phyloP scores from a whole-genome alignment of 2,888 invertebrate species.

The Ophioninae sp. region DNA sequence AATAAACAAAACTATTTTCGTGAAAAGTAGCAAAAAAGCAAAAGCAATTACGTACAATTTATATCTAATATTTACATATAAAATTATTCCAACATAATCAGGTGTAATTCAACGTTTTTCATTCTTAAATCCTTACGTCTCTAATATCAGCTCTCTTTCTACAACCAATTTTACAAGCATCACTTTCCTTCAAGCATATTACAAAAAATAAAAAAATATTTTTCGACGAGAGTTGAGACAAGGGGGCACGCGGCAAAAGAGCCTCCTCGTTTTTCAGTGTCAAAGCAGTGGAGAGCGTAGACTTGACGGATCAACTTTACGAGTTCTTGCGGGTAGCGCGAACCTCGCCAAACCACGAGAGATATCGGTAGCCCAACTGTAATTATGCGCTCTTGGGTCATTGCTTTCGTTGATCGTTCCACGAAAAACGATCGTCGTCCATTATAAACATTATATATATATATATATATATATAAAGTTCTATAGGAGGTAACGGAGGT shows the following conservation, averaged over 20 bases:
- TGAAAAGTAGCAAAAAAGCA: no score
- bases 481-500: slow-evolving; percentile 23
- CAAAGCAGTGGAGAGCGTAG: not conserved
- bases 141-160: no score
- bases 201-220: no score
- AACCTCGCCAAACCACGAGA: slow-evolving; percentile 37
- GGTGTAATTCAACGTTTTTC: no score
- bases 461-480: slow-evolving; percentile 12
- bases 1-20: no score
- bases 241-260: not conserved
- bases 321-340: slow-evolving; percentile 41
- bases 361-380: slow-evolving; percentile 58
- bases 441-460: slow-evolving; percentile 4
- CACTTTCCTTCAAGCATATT: no score
- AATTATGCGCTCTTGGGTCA: slow-evolving; percentile 59
- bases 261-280: not conserved
- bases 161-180: no score
- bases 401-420: slow-evolving; percentile 72
- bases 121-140: no score
- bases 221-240: not conserved
- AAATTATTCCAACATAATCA: no score
- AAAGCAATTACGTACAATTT: no score
- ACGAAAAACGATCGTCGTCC: slow-evolving; percentile 70
- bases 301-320: slow-evolving; percentile 44
- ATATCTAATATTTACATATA: no score